Conservation (phyloP, 2,113 vertebrate genomes). For the Sturnira hondurensis region DNA sequence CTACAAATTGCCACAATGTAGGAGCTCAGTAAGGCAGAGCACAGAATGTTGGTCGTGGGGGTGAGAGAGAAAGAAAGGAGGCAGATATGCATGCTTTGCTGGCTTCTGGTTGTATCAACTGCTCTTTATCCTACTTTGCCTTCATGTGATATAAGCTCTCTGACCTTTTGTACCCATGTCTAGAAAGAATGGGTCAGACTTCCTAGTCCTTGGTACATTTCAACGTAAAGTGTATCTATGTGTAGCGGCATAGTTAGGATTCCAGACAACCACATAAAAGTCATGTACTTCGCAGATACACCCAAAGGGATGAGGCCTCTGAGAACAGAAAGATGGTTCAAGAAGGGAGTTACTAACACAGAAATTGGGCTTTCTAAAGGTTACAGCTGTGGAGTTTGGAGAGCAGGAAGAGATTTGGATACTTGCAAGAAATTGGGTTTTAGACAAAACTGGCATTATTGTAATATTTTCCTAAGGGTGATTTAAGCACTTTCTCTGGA, state of each 20-base stretch:
- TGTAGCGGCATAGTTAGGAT: background rate
- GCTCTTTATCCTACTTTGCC: background rate
- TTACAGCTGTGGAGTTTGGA: background rate
- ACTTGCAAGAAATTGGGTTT: background rate
- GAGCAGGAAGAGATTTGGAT: background rate
- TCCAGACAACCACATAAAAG: background rate
- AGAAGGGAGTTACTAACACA: background rate
- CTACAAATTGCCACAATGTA: background rate
- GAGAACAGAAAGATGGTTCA: background rate
- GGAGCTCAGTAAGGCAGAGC: constrained; percentile 1
- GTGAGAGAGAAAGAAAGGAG: constrained; percentile 37
- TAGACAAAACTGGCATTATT: background rate
- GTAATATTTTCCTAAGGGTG: constrained; percentile 7
- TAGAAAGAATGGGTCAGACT: background rate
- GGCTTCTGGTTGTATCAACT: constrained; percentile 44
- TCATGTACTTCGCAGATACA: background rate
- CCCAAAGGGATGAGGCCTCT: background rate
- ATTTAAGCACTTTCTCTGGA: background rate
- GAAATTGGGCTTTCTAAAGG: background rate
- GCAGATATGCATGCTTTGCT: background rate
- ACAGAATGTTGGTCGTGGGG: background rate
- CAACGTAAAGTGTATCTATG: background rate
- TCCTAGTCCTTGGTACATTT: background rate
- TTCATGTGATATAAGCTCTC: background rate
- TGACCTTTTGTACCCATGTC: background rate